Percentiles rank a stretch among this genome's conserved stretches.
Conservation (phyloP, 2,888 invertebrate species). For the Tetragonisca angustula region DNA sequence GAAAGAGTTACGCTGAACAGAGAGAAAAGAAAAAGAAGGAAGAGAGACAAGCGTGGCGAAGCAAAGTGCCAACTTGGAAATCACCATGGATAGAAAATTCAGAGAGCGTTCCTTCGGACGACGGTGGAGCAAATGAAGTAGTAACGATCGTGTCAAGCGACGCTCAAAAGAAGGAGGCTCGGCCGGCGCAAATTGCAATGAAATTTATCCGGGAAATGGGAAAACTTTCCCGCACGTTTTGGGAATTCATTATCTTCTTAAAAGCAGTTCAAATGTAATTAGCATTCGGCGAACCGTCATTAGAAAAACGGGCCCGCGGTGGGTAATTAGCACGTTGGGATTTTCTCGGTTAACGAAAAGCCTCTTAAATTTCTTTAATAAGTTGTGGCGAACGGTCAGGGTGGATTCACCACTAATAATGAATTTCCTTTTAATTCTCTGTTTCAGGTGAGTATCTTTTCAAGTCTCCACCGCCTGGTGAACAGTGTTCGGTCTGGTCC, state of each 20-base stretch:
- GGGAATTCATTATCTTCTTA: constrained; percentile 46
- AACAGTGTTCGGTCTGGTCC: not conserved
- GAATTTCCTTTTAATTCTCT: constrained; percentile 38
- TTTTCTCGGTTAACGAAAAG: constrained; percentile 44
- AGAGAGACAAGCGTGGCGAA: not conserved
- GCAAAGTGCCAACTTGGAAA: not conserved
- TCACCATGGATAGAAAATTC: not conserved
- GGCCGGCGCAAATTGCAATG: not conserved
- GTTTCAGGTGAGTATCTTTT: constrained; percentile 54
- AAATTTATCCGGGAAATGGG: constrained; percentile 2
- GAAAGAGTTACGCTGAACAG: no score
- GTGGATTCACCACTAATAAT: constrained; percentile 21
- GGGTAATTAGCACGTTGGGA: constrained; percentile 49
- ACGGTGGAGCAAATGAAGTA: not conserved
- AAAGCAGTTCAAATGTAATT: constrained; percentile 45
- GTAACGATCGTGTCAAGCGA: not conserved
- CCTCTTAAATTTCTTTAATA: constrained; percentile 44
- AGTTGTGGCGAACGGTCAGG: constrained; percentile 7
- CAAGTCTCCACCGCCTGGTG: not conserved
- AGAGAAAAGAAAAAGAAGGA: no score
- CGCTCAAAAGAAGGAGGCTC: not conserved
- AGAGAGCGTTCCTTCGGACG: not conserved
- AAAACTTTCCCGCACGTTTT: constrained; percentile 32
- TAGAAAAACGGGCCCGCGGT: constrained; percentile 13
- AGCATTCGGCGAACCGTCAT: constrained; percentile 38